phyloP scores from a whole-genome alignment of 2,113 vertebrate species.

The Microcebus murinus region DNA sequence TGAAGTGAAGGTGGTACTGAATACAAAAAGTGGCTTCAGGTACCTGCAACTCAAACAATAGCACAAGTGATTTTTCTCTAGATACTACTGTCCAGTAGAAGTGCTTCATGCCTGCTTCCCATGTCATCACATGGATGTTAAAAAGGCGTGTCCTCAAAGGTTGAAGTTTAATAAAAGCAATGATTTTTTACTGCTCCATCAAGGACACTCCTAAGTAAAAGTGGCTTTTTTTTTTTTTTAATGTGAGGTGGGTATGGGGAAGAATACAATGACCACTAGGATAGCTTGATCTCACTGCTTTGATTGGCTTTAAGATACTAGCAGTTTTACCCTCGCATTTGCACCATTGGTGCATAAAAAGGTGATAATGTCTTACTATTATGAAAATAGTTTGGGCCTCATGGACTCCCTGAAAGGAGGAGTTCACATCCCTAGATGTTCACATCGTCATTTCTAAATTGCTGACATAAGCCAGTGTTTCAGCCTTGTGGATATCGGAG shows the following conservation, averaged over 20 bases:
- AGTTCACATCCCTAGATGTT: too few relatives aligned
- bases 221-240: too few relatives aligned
- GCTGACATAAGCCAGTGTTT: fast-evolving
- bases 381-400: background rate
- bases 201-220: too few relatives aligned
- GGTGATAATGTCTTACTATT: fast-evolving
- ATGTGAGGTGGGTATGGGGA: fast-evolving
- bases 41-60: fast-evolving
- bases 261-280: fast-evolving
- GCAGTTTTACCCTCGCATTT: fast-evolving
- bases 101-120: fast-evolving
- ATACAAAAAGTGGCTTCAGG: fast-evolving
- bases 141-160: background rate
- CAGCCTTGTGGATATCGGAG: background rate
- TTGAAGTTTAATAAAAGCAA: fast-evolving
- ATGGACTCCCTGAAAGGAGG: background rate
- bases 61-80: fast-evolving
- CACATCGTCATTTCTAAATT: fast-evolving
- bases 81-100: fast-evolving
- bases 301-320: fast-evolving
- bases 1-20: background rate
- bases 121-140: fast-evolving
- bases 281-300: background rate
- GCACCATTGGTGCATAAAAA: fast-evolving
- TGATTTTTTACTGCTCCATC: background rate